Percentiles rank a stretch among this genome's conserved stretches.
phyloP scores from a whole-genome alignment of 1,140 invertebrate species.

The Propsilocerus akamusi region DNA sequence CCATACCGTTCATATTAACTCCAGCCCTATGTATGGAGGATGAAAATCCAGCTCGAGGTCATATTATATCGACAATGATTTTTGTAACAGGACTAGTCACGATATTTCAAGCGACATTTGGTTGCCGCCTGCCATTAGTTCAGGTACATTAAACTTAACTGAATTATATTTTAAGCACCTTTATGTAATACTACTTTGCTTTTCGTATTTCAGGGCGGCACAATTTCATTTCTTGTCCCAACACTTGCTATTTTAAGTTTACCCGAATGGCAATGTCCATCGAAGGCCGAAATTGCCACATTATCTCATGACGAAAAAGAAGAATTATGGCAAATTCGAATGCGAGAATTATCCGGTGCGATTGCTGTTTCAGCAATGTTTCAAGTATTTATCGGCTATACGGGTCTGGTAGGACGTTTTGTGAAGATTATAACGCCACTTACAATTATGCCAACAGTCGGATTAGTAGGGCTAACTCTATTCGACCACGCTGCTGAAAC shows the following conservation, averaged over 20 bases:
- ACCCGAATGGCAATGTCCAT: slow-evolving; percentile 61
- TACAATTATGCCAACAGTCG: slow-evolving; percentile 63
- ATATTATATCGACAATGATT: slow-evolving; percentile 76
- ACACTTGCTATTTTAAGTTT: slow-evolving; percentile 64
- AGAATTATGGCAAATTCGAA: slow-evolving; percentile 53
- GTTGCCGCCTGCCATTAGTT: slow-evolving; percentile 39
- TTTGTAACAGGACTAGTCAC: slow-evolving; percentile 75
- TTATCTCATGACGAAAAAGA: slow-evolving; percentile 36
- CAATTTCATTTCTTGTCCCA: slow-evolving; percentile 69
- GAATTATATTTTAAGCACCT: not conserved
- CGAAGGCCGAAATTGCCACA: slow-evolving; percentile 26
- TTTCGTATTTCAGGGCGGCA: slow-evolving; percentile 48
- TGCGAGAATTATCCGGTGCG: slow-evolving; percentile 68
- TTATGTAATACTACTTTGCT: not conserved
- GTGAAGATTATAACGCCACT: slow-evolving; percentile 58
- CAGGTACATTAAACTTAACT: slow-evolving; percentile 30
- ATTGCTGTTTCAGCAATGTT: slow-evolving; percentile 65
- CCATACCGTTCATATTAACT: slow-evolving; percentile 66
- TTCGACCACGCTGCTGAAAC: slow-evolving; percentile 58
- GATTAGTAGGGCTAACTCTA: slow-evolving; percentile 56
- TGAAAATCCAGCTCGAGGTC: slow-evolving; percentile 52
- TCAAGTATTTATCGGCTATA: slow-evolving; percentile 51
- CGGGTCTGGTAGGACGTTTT: slow-evolving; percentile 51
- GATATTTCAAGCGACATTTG: slow-evolving; percentile 60
- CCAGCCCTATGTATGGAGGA: slow-evolving; percentile 65